Evolutionary conservation across 2,797 vertebrate species (phyloP), one percentile per base, ranked within the genome.

Genomic region (Loriculus beryllinus): DNA sequence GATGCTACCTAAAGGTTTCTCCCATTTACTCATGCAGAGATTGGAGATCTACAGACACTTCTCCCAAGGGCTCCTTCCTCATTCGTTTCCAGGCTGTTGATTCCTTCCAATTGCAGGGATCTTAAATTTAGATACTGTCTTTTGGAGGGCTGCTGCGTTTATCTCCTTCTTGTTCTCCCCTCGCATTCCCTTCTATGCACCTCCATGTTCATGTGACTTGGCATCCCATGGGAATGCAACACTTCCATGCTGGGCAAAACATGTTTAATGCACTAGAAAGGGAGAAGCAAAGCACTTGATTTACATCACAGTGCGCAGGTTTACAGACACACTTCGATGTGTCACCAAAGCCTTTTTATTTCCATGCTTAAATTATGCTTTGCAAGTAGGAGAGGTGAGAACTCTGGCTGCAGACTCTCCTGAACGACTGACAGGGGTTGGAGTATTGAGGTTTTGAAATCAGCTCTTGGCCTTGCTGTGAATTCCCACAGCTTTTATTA

Each of bases 401-500:
- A 16, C 16, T 33, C 59, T 82, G 90, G 83, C 90, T 84, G 77
- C n/a, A 45, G 80, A 25, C 40, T 72, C 45, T 72, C 23, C 83
- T 56, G 49, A 88, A 45, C 1, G 9, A 64, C 65, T 74, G 63
- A 57, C 48, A 22, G 88, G 45, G 75, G 52, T 3, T 31, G 62
- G 79, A 65, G 75, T 77, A 9, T 42, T 8, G 25, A 74, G 86
- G 51, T 40, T 87, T 84, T 59, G 75, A 51, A 88, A 45, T 49
- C 42, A 29, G 31, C 35, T 67, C 88, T 82, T 96, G 93, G 93
- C 75, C 22, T 90, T 72, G 4, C 89, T 7, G 0, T 15, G 79
- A 51, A 45, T 94, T 77, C 81, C 95, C 91, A 80, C 95, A 94
- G 86, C 64, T 95, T 80, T 74, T 42, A 76, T 57, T 88, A 43